phyloP scores from a whole-genome alignment of 2,888 invertebrate genomes.

The Xylocampa areola region DNA sequence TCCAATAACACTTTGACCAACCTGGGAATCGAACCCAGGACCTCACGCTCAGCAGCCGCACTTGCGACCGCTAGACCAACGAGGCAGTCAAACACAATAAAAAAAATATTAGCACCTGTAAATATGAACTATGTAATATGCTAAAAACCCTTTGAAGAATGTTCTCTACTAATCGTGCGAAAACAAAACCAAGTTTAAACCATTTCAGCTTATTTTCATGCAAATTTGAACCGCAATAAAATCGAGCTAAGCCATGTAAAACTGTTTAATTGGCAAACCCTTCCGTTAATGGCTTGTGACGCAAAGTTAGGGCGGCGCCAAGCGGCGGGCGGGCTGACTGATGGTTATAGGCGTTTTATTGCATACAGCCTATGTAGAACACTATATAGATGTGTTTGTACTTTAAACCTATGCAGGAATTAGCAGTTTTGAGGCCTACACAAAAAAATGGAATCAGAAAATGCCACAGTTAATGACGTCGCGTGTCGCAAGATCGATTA shows the following conservation, averaged over 20 bases:
- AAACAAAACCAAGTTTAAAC: conserved; percentile 21
- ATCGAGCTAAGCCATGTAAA: conserved; percentile 66
- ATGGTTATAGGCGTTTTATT: conserved; percentile 41
- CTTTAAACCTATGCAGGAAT: no score
- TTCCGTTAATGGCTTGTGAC: conserved; percentile 59
- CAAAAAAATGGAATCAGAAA: no score
- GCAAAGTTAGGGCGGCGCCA: conserved; percentile 52
- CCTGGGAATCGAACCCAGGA: no score
- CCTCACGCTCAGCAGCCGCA: no score
- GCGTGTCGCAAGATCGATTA: no score
- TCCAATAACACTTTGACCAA: no score
- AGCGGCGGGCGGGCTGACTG: conserved; percentile 44
- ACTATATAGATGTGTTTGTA: background rate
- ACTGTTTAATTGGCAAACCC: conserved; percentile 74
- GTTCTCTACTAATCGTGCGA: conserved; percentile 27
- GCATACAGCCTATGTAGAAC: conserved; percentile 22
- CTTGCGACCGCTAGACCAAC: no score
- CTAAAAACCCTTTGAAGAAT: no score
- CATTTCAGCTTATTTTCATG: conserved; percentile 67
- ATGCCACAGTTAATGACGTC: no score
- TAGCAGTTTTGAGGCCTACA: no score
- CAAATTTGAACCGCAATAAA: conserved; percentile 71
- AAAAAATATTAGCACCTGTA: no score
- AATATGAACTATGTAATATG: background rate
- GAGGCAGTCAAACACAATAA: no score